These are phyloP conservation scores for Coremacera marginata DNA, from an alignment of 2,888 invertebrate species.

Conservation along the genomic window DNA sequence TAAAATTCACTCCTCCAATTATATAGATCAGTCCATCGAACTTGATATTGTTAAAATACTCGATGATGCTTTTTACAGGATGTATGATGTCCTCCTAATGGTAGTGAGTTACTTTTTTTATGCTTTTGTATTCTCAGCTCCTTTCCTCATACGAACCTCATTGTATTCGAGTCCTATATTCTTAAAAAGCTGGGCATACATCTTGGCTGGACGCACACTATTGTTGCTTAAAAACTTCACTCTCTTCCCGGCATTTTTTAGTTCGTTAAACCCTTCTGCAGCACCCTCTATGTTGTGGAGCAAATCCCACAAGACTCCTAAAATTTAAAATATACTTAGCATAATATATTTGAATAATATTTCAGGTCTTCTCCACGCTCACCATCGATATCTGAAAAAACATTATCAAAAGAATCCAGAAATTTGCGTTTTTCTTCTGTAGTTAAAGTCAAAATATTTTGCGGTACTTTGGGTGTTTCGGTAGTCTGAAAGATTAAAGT, in stretches of 20 bases:
- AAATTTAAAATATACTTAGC: not conserved
- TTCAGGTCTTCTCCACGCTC: conserved; percentile 44
- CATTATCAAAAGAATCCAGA: conserved; percentile 71
- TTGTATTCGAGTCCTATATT: conserved; percentile 55
- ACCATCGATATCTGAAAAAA: conserved; percentile 76
- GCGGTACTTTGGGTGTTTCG: conserved; percentile 37
- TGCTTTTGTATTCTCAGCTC: not conserved
- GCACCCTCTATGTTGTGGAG: conserved; percentile 60
- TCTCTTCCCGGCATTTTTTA: conserved; percentile 68
- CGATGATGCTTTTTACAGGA: conserved; percentile 68
- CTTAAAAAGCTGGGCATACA: conserved; percentile 55
- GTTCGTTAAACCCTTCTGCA: conserved; percentile 59
- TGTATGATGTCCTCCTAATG: conserved; percentile 60
- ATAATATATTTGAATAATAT: not conserved
- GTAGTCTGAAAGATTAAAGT: not conserved
- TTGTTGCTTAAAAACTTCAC: conserved; percentile 69
- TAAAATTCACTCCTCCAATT: conserved; percentile 65
- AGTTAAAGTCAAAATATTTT: conserved; percentile 58
- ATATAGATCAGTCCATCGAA: conserved; percentile 71
- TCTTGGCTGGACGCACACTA: conserved; percentile 57
- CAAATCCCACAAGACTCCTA: conserved; percentile 70
- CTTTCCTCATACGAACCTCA: conserved; percentile 43
- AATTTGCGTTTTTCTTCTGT: conserved; percentile 63
- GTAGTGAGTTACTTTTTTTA: not conserved
- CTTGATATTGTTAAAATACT: conserved; percentile 69